Conservation (phyloP, 2,797 vertebrate species). For the Macropodus opercularis region DNA sequence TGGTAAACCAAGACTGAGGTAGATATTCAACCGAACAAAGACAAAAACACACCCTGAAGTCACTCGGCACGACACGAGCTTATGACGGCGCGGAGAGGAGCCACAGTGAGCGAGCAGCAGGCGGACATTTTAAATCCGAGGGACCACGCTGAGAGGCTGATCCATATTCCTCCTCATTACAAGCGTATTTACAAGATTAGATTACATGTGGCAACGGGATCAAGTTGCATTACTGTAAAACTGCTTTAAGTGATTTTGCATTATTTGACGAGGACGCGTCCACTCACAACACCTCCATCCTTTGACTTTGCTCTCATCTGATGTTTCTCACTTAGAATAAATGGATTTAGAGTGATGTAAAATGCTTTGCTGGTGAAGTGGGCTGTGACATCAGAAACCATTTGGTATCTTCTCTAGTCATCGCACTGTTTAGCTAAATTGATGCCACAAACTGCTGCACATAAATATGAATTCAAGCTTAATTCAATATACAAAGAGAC, state of each 20-base stretch:
- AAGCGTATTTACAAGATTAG: constrained; percentile 70
- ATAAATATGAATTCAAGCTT: constrained; percentile 60
- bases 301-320: constrained; percentile 23
- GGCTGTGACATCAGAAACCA: constrained; percentile 48
- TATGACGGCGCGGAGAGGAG: constrained; percentile 39
- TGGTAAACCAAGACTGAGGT: constrained; percentile 79
- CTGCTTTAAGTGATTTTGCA: constrained; percentile 20
- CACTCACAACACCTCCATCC: constrained; percentile 6
- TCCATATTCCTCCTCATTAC: constrained; percentile 59
- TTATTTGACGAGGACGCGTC: constrained; percentile 22
- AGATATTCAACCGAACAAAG: constrained; percentile 68
- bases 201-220: constrained; percentile 60
- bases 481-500: constrained; percentile 43
- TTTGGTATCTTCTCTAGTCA: constrained; percentile 42
- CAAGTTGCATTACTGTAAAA: constrained; percentile 38
- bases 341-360: constrained; percentile 33
- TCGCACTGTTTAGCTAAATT: constrained; percentile 54
- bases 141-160: constrained; percentile 60
- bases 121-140: constrained; percentile 60
- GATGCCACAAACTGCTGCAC: constrained; percentile 45
- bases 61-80: constrained; percentile 43
- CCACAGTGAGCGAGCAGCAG: constrained; percentile 60
- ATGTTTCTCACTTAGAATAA: constrained; percentile 48
- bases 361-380: constrained; percentile 36
- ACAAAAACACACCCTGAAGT: constrained; percentile 50